Evolutionary conservation across 2,888 invertebrate species (phyloP).

Genomic region (Ganaspis brasiliensis): DNA sequence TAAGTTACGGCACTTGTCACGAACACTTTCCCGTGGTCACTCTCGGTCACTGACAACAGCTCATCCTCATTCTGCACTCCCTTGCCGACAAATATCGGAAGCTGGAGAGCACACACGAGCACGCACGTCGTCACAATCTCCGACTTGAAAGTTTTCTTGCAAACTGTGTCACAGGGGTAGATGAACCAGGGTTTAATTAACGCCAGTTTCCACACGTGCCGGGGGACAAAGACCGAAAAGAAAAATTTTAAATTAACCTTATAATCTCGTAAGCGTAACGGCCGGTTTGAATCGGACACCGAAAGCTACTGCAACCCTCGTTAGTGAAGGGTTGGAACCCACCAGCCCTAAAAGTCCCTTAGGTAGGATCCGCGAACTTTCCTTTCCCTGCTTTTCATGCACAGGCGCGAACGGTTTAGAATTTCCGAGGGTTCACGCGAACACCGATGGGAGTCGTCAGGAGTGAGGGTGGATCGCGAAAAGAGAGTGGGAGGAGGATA

Average conservation of each 20-base stretch:
- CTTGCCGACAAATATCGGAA: neutral
- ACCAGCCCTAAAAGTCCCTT: conserved; percentile 36
- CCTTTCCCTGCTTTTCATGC: conserved; percentile 32
- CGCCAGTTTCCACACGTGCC: neutral
- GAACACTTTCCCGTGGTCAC: neutral
- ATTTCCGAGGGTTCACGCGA: conserved; percentile 31
- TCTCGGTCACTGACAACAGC: conserved; percentile 3
- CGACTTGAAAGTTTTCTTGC: conserved; percentile 4
- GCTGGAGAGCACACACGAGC: neutral
- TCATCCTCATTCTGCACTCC: neutral
- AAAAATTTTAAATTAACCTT: neutral
- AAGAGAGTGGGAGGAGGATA: conserved; percentile 14
- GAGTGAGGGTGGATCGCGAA: neutral
- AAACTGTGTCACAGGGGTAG: conserved; percentile 12
- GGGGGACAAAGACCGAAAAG: neutral
- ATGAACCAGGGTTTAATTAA: neutral
- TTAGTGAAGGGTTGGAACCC: conserved; percentile 15
- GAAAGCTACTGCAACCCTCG: conserved; percentile 11
- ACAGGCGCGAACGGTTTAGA: conserved; percentile 41
- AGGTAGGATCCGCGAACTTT: conserved; percentile 34
- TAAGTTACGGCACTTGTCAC: conserved; percentile 11
- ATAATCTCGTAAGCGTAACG: too few species aligned
- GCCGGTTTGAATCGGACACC: neutral
- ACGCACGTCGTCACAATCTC: neutral
- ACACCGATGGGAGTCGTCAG: conserved; percentile 31